Evolutionary conservation across 2,797 vertebrate species (phyloP).

Genomic region (Trematomus bernacchii): DNA sequence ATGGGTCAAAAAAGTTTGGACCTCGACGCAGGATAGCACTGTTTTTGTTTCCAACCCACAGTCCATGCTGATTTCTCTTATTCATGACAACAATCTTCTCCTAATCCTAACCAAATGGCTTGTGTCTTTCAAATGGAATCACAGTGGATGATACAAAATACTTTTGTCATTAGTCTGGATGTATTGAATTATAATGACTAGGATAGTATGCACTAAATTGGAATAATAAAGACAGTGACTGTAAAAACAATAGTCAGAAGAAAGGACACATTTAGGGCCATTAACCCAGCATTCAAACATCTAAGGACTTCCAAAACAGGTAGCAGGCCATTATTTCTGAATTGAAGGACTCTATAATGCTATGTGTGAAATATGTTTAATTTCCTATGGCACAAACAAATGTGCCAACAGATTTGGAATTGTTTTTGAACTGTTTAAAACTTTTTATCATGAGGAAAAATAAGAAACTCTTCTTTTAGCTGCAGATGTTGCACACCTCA

Average conservation of each 20-base stretch:
- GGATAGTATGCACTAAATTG: too few species aligned
- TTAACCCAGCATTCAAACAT: not conserved
- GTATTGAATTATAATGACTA: too few species aligned
- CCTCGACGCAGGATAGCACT: not conserved
- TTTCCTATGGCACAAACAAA: not conserved
- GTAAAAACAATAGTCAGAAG: not conserved
- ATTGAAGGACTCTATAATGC: not conserved
- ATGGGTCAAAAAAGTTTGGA: not conserved
- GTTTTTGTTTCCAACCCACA: not conserved
- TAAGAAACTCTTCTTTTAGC: constrained; percentile 17
- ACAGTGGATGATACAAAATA: not conserved
- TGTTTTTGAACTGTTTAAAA: not conserved
- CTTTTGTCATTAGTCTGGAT: too few species aligned
- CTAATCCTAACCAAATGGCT: not conserved
- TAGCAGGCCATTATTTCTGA: too few species aligned
- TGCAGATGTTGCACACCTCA: constrained; percentile 32
- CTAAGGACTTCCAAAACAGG: not conserved
- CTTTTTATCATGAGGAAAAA: constrained; percentile 4
- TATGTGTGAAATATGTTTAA: not conserved
- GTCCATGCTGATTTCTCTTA: not conserved
- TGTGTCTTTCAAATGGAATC: not conserved
- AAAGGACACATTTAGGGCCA: not conserved
- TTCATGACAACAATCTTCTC: not conserved
- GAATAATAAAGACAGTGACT: too few species aligned
- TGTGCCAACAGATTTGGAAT: not conserved